These are phyloP conservation scores for Tupiocoris notatus DNA, from an alignment of 2,888 invertebrate species.

Conservation along the genomic window DNA sequence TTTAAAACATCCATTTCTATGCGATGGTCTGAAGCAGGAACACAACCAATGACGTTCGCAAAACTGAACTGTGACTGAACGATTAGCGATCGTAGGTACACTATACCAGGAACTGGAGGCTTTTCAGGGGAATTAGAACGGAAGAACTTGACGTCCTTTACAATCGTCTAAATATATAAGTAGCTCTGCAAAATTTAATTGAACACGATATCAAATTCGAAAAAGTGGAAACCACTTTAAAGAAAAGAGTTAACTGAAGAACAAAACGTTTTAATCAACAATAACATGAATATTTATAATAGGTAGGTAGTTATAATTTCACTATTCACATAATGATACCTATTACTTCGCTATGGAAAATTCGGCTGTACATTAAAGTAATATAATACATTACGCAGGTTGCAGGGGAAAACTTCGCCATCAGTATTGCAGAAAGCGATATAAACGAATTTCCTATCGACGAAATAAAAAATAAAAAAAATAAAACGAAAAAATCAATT, in stretches of 20 bases:
- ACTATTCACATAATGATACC: neutral
- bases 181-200: constrained; percentile 21
- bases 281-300: neutral
- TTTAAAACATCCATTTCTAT: too few species aligned
- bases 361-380: constrained; percentile 34
- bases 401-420: constrained; percentile 18
- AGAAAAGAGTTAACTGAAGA: neutral
- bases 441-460: constrained; percentile 18
- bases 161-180: constrained; percentile 15
- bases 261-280: neutral
- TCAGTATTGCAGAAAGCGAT: constrained; percentile 38
- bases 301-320: neutral
- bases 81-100: too few species aligned
- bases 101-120: too few species aligned
- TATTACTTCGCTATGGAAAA: neutral
- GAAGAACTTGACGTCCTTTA: too few species aligned
- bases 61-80: too few species aligned
- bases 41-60: too few species aligned
- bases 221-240: neutral
- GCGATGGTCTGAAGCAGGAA: too few species aligned
- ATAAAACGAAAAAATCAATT: constrained; percentile 21
- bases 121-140: too few species aligned
- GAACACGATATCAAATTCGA: constrained; percentile 5
- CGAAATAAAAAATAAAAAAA: constrained; percentile 30
- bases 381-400: constrained; percentile 36